Evolutionary conservation across 2,888 invertebrate species (phyloP), one percentile per base, ranked within the genome.

Genomic region (Oscheius sp.): DNA sequence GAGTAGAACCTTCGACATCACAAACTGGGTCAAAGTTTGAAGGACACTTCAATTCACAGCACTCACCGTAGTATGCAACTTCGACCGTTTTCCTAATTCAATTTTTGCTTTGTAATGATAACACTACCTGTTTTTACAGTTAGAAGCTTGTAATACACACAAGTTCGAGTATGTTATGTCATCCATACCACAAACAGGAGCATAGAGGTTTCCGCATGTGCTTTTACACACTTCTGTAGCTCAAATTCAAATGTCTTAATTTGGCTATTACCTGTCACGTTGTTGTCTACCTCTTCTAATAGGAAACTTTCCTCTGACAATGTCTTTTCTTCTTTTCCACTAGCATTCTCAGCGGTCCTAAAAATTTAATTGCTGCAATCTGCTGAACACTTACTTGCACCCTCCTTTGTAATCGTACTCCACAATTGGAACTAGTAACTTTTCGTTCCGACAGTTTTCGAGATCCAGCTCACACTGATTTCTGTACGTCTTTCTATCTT

Each of bases 171-270:
- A 88, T 1, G 87, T 87, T 2, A 74, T 42, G 9, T 78, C 79
- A 59, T 87, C 79, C 1, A 81, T 77, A 42, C 85, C 87, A 75
- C 87, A 87, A 10, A 87, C 78, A 2, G 87, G 87, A 33, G 79
- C 78, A 70, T 86, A 86, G 9, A 81, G 63, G 48, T 83, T 82
- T 13, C 77, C 79, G 66, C 86, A 86, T 13, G 70, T 75, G 68
- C 66, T 71, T 0, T 75, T 68, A 50, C 79, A 80, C 21, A 77
- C 33, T 10, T 63, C 53, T 47, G 48, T 10, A 32, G 13, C 37
- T 32, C 42, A 3, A 42, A 5, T 42, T 5, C 42, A 7, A 7
- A 5, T 42, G 3, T 42, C 42, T 42, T 7, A 5, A 42, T 7
- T 42, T 42, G 21, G 21, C 7, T 42, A 5, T 42, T 42, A 42